These are phyloP conservation scores for Meganola albula DNA, from an alignment of 2,888 invertebrate species.

Conservation along the genomic window DNA sequence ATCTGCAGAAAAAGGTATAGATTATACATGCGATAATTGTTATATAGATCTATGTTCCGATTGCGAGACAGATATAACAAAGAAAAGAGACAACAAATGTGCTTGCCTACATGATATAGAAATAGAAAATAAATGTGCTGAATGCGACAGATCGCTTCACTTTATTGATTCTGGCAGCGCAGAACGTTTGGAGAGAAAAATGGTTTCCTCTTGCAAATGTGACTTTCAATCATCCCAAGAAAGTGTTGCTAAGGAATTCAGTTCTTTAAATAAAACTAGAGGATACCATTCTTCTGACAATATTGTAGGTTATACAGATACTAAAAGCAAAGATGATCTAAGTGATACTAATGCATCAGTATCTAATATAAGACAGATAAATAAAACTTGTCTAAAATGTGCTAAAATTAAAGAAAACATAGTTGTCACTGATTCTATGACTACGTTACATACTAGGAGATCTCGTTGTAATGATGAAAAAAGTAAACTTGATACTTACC, in stretches of 20 bases:
- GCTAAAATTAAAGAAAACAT: slow-evolving; percentile 74
- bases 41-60: slow-evolving; percentile 67
- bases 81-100: slow-evolving; percentile 52
- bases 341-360: slow-evolving; percentile 53
- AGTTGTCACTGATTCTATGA: slow-evolving; percentile 49
- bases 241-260: slow-evolving; percentile 61
- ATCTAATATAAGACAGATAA: slow-evolving; percentile 51
- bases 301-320: slow-evolving; percentile 59
- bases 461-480: slow-evolving; percentile 62
- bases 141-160: slow-evolving; percentile 63
- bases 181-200: slow-evolving; percentile 59
- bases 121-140: slow-evolving; percentile 56
- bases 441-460: slow-evolving; percentile 46
- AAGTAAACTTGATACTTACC: slow-evolving; percentile 58
- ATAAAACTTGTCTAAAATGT: slow-evolving; percentile 69
- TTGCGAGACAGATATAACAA: slow-evolving; percentile 56
- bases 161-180: slow-evolving; percentile 64
- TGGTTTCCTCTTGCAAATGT: slow-evolving; percentile 54
- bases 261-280: slow-evolving; percentile 57
- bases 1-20: slow-evolving; percentile 61
- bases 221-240: slow-evolving; percentile 72
- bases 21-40: slow-evolving; percentile 66
- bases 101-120: slow-evolving; percentile 44
- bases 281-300: slow-evolving; percentile 70
- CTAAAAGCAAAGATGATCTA: slow-evolving; percentile 57